Evolutionary conservation across 2,113 vertebrate species (phyloP), one percentile per base, ranked within the genome.

Genomic region (Labrus mixtus): DNA sequence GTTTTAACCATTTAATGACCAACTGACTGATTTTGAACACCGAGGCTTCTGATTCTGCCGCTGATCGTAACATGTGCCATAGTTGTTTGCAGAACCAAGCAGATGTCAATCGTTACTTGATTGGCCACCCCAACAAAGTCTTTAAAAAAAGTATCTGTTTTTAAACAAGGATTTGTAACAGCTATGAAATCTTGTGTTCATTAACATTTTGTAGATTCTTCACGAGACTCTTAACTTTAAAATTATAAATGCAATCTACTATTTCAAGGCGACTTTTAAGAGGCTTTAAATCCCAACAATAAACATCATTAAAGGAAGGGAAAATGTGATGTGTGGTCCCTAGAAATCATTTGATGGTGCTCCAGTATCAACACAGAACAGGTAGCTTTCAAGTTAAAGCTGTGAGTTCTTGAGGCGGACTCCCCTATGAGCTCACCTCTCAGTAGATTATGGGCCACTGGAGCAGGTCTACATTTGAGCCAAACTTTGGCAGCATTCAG

Each of bases 371-470:
- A 67, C 68, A 53, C 23, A 41, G 33, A 17, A 74, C 69, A 83
- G 69, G 80, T 79, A 74, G 66, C 76, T 73, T 73, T 72, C 67
- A 64, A 66, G 20, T 79, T 58, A 75, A 16, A 79, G 69, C 65
- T 57, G 50, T 72, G 77, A 82, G 62, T 48, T 57, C 73, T 68
- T 48, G 39, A 56, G 45, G 41, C 62, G 41, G 75, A 48, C 56
- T 82, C 64, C 51, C 46, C 17, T 37, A 70, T 75, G 73, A 87
- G 69, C 25, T 84, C 73, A 80, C 67, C 58, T 84, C 76, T 15
- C 10, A 9, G 67, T 45, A 76, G 68, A 85, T 81, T 68, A 67
- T 57, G 25, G 56, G 58, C 67, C 60, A 46, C 76, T 73, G 73
- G 57, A 57, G 57, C 72, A 36, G 56, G 84, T 65, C 72, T 68